These are phyloP conservation scores for Lasiurus cinereus DNA, from an alignment of 2,113 vertebrate genomes.

Conservation along the genomic window DNA sequence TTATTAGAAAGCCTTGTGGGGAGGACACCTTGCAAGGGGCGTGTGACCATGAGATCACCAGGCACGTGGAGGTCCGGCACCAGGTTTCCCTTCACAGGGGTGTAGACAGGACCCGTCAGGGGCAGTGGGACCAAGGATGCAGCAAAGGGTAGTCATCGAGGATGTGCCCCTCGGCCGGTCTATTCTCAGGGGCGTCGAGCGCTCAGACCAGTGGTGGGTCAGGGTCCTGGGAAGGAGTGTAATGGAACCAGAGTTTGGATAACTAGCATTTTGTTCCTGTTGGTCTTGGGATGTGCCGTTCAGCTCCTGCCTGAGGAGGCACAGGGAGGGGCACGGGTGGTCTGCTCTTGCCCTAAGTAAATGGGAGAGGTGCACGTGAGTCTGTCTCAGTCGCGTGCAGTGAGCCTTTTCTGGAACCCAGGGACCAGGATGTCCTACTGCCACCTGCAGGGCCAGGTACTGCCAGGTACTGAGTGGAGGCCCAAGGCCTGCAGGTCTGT, in stretches of 20 bases:
- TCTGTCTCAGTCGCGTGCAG: too few relatives aligned
- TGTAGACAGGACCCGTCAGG: not conserved
- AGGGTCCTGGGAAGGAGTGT: not conserved
- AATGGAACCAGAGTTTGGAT: not conserved
- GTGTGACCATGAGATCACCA: rapidly evolving
- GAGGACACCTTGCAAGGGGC: rapidly evolving
- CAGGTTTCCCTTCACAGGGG: not conserved
- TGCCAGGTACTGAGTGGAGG: too few relatives aligned
- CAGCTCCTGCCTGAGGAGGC: not conserved
- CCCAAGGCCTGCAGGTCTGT: not conserved
- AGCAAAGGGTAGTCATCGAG: not conserved
- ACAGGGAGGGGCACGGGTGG: rapidly evolving
- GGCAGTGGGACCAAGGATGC: not conserved
- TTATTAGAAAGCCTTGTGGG: not conserved
- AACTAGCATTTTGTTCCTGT: rapidly evolving
- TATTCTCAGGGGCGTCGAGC: not conserved
- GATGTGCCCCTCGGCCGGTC: not conserved
- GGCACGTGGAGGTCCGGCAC: not conserved
- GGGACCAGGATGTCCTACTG: not conserved
- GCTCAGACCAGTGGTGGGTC: not conserved
- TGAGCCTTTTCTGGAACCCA: not conserved
- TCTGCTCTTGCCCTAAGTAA: not conserved
- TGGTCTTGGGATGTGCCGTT: not conserved
- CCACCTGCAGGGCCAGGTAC: not conserved
- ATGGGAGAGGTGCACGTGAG: not conserved